phyloP scores from a whole-genome alignment of 2,113 vertebrate genomes.

The Ceyx melanurus region DNA sequence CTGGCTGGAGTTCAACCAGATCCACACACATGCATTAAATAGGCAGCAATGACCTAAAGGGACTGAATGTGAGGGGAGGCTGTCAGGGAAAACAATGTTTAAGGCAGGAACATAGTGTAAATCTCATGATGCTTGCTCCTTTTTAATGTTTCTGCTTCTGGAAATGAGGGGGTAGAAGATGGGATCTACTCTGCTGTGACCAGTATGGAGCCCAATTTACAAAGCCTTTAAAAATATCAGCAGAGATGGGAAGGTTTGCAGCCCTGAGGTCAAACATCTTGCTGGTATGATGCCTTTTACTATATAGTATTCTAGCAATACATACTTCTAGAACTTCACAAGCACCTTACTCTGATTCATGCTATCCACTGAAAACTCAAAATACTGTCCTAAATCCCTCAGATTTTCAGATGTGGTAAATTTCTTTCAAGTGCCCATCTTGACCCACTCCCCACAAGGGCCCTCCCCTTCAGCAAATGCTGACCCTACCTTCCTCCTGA shows the following conservation, averaged over 20 bases:
- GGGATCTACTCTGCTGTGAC: not conserved
- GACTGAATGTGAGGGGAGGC: not conserved
- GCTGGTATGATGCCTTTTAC: not conserved
- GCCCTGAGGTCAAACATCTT: not conserved
- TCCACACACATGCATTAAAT: not conserved
- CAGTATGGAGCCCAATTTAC: not conserved
- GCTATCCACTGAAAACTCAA: not conserved
- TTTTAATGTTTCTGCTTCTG: not conserved
- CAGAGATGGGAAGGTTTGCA: not conserved
- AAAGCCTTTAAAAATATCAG: not conserved
- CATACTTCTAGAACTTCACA: not conserved
- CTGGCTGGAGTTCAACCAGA: not conserved
- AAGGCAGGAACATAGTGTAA: not conserved
- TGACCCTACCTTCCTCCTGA: not conserved
- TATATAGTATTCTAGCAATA: not conserved
- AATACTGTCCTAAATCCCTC: not conserved
- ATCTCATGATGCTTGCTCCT: not conserved
- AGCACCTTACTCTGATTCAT: not conserved
- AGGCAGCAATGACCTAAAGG: not conserved
- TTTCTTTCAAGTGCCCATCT: not conserved
- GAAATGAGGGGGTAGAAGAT: not conserved
- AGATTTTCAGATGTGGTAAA: not conserved
- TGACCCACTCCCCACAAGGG: not conserved
- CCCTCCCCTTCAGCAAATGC: not conserved
- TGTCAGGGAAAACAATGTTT: not conserved